A percentile compares a stretch with the other conserved stretches of the same genome.
phyloP scores from a whole-genome alignment of 2,113 vertebrate genomes.

The Phasianus colchicus region DNA sequence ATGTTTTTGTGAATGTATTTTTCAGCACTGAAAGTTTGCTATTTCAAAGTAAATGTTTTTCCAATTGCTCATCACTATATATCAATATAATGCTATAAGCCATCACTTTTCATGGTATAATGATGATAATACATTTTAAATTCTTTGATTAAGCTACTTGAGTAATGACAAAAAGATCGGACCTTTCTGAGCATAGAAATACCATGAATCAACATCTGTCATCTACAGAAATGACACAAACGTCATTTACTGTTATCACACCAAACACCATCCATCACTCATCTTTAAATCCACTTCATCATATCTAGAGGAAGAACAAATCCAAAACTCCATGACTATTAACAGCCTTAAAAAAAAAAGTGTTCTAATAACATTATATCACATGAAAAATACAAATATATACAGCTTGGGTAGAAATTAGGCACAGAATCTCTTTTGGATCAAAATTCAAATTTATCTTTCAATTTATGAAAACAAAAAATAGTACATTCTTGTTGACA shows the following conservation, averaged over 20 bases:
- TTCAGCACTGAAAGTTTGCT: not conserved
- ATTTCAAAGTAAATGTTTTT: slow-evolving; percentile 41
- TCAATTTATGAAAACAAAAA: not conserved
- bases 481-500: not conserved
- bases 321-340: slow-evolving; percentile 5
- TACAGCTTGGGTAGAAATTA: not conserved
- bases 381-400: not conserved
- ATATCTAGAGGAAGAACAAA: not conserved
- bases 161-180: slow-evolving; percentile 60
- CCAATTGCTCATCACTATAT: slow-evolving; percentile 33
- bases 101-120: slow-evolving; percentile 25
- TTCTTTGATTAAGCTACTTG: slow-evolving; percentile 53
- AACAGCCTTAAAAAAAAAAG: slow-evolving; percentile 4
- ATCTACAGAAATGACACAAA: slow-evolving; percentile 41
- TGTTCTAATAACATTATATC: not conserved
- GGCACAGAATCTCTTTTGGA: not conserved
- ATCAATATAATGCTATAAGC: slow-evolving; percentile 33
- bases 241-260: slow-evolving; percentile 65
- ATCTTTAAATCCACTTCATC: slow-evolving; percentile 43
- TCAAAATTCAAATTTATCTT: not conserved
- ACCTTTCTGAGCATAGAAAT: slow-evolving; percentile 53
- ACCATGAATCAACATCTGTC: slow-evolving; percentile 71
- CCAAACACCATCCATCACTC: slow-evolving; percentile 51
- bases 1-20: not conserved
- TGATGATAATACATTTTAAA: slow-evolving; percentile 42